These are phyloP conservation scores for Lydus trimaculatus DNA, from an alignment of 2,888 invertebrate genomes.

Conservation along the genomic window DNA sequence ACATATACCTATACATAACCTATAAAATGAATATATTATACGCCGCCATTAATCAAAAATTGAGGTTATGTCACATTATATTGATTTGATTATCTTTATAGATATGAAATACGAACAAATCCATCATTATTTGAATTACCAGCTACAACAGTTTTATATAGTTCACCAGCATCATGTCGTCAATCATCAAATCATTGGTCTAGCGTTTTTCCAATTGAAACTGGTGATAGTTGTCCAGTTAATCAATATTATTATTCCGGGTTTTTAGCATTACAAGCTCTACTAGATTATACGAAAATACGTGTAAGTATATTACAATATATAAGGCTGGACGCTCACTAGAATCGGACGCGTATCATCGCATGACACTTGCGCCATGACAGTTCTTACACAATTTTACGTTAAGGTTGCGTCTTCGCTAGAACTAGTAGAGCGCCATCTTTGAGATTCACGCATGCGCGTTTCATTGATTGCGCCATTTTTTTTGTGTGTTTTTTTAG, in stretches of 20 bases:
- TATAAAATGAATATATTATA: not conserved
- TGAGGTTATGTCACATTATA: not conserved
- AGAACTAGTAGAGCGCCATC: too few species aligned
- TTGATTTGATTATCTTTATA: conserved; percentile 47
- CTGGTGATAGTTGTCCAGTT: conserved; percentile 76
- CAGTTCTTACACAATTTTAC: too few species aligned
- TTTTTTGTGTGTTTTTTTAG: conserved; percentile 61
- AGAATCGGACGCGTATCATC: not conserved
- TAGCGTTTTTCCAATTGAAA: conserved; percentile 64
- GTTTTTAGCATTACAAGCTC: conserved; percentile 75
- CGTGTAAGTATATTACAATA: conserved; percentile 61
- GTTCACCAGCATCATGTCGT: conserved; percentile 75
- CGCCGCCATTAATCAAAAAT: too few species aligned
- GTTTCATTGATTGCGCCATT: too few species aligned
- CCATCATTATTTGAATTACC: conserved; percentile 72
- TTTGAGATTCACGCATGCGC: too few species aligned
- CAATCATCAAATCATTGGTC: conserved; percentile 68
- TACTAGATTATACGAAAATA: conserved; percentile 77
- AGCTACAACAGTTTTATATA: conserved; percentile 69
- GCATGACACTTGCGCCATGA: too few species aligned
- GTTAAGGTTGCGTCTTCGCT: too few species aligned
- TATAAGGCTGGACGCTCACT: not conserved
- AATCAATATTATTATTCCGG: conserved; percentile 79
- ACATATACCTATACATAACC: not conserved
- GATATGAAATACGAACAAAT: conserved; percentile 78